Base-by-base conservation (phyloP, 2,113 vertebrate species). In the Mungos mungo region DNA sequence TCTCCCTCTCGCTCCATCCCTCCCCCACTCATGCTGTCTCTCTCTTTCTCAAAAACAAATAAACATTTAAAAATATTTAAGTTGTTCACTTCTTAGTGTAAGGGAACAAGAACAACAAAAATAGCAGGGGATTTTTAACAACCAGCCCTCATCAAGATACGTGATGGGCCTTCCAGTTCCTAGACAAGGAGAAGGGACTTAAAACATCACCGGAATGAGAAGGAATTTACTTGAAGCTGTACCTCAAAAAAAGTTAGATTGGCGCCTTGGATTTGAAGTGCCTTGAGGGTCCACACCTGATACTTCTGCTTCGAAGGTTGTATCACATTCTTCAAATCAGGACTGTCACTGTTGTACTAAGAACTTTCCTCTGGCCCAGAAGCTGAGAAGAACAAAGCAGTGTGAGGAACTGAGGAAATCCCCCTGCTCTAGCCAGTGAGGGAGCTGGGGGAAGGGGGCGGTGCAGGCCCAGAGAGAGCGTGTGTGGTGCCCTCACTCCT, bases 381-480 rank as follows among this genome's bases (percentile, higher is more conserved):
- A 86, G 52, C 66, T 7, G 35, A 80, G 57, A 57, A 87, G 87
- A 83, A 83, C 52, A 93, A 72, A 92, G 79, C 74, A 18, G 12
- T 25, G 5, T 63, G 79, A 96, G 96, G 88, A 97, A 95, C 7
- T 72, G 79, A 96, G 96, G 88, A 97, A 95, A 86, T 80, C 63
- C 86, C 83, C 91, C 35, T 3, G 9, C 82, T 68, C n/a, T 21
- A 41, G 50, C 60, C 60, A 18, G 45, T 2, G 80, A 33, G n/a
- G 71, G 80, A 54, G 57, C 1, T 6, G 18, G 52, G 33, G n/a
- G 35, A 18, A 27, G 18, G 52, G 33, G n/a, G 41, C 57, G 21
- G 31, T 14, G 18, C 29, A 69, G 74, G 27, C 45, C 0, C 6
- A 33, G 52, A n/a, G 15, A 27, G 52, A n/a, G 81, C 4, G 72